Percentiles rank a stretch among this genome's conserved stretches.
phyloP scores from a whole-genome alignment of 2,113 vertebrate species.

The Hoplias malabaricus region DNA sequence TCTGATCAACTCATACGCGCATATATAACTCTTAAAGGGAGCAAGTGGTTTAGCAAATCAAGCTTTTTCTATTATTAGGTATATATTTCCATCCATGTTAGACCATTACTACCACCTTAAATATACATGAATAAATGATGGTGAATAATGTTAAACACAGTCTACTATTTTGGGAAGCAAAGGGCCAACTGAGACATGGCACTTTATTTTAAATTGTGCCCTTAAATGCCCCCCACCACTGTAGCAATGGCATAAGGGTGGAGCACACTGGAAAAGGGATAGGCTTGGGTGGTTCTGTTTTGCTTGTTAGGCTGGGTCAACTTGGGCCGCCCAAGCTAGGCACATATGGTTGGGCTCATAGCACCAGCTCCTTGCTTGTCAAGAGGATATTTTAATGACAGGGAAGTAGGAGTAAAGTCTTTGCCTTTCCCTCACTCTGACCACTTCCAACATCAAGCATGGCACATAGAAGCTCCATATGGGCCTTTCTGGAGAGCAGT shows the following conservation, averaged over 20 bases:
- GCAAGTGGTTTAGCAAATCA: too few relatives aligned
- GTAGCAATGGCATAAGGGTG: slow-evolving; percentile 38
- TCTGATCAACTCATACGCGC: too few relatives aligned
- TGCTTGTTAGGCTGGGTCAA: slow-evolving; percentile 52
- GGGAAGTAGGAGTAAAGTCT: slow-evolving; percentile 68
- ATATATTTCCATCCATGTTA: not conserved
- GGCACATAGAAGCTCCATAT: slow-evolving; percentile 63
- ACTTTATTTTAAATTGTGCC: slow-evolving; percentile 67
- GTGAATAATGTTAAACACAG: not conserved
- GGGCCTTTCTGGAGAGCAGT: slow-evolving; percentile 61
- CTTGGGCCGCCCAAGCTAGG: slow-evolving; percentile 59
- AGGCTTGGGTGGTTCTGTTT: slow-evolving; percentile 32
- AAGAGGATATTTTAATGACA: slow-evolving; percentile 77
- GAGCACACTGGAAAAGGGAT: slow-evolving; percentile 23
- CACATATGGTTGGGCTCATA: slow-evolving; percentile 38
- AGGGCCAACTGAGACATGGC: slow-evolving; percentile 38
- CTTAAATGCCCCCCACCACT: slow-evolving; percentile 55
- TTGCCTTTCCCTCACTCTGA: slow-evolving; percentile 49
- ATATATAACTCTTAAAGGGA: too few relatives aligned
- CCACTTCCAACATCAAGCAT: slow-evolving; percentile 69
- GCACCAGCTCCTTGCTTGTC: slow-evolving; percentile 70
- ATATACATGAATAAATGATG: not conserved
- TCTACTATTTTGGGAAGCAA: slow-evolving; percentile 25
- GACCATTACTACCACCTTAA: not conserved
- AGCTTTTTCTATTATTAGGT: too few relatives aligned